phyloP scores from a whole-genome alignment of 2,888 invertebrate species.

The Nemoura dubitans region DNA sequence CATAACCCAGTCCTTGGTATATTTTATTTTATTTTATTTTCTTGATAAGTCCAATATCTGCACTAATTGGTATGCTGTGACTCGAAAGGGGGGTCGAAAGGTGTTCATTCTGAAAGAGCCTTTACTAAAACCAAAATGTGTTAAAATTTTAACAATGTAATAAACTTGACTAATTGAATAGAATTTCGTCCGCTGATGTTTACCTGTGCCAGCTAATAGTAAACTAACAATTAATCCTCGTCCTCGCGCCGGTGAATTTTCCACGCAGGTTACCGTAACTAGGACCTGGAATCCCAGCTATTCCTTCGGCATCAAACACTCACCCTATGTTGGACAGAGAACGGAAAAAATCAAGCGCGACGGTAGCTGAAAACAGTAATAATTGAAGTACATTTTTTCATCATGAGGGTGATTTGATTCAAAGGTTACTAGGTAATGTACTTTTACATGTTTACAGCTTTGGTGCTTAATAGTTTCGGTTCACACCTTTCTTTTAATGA shows the following conservation, averaged over 20 bases:
- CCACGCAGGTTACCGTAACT: slow-evolving; percentile 50
- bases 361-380: not conserved
- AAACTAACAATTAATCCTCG: slow-evolving; percentile 35
- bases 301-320: slow-evolving; percentile 52
- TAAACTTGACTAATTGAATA: not conserved
- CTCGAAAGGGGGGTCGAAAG: too few relatives aligned
- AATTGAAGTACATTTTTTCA: slow-evolving; percentile 1
- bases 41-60: too few relatives aligned
- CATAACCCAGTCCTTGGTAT: not conserved
- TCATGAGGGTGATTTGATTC: slow-evolving; percentile 1
- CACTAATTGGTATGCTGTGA: too few relatives aligned
- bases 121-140: too few relatives aligned
- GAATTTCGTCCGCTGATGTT: too few relatives aligned
- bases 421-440: slow-evolving; percentile 7
- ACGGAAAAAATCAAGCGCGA: slow-evolving; percentile 14
- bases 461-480: slow-evolving; percentile 3
- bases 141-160: too few relatives aligned
- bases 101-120: too few relatives aligned
- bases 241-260: slow-evolving; percentile 22
- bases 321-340: slow-evolving; percentile 49
- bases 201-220: not conserved
- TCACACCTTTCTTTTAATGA: not conserved
- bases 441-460: not conserved
- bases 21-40: slow-evolving; percentile 20
- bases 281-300: slow-evolving; percentile 48